Base-by-base conservation (phyloP, 2,888 invertebrate genomes). In the Tineola bisselliella region DNA sequence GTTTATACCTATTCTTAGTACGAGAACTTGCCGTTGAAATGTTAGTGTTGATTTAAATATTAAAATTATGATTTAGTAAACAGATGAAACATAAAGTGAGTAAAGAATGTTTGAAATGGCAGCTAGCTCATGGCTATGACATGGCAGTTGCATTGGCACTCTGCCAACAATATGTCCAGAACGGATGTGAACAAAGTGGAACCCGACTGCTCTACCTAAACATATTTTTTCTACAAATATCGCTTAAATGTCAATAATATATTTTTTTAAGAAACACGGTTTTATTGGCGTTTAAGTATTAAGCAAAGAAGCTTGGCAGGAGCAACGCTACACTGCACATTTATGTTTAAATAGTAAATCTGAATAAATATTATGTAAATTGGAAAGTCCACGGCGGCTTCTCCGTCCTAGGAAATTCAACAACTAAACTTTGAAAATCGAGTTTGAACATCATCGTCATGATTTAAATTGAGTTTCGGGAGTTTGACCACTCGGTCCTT, bases 161-260 rank as follows among this genome's bases (percentile, higher is more conserved):
- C 58, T 58, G 58, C 58, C 83, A 83, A 76, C 74, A 75, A 78
- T 79, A 77, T 77, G 76, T 73, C 76, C 70, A 72, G 71, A 64
- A 33, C 58, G 69, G 70, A 69, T 70, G 68, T 69, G 66, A 70
- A 71, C 78, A 74, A 77, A 76, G 75, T 77, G 33, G 58, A 19
- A 15, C 31, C 33, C 33, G 33, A 56, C 25, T 56, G 56, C 19
- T 58, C 48, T 48, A 43, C 48, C 48, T 15, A 48, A 48, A 48
- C 48, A 48, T 48, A 5, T 48, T 48, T 38, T 38, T 38, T 38
- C 5, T 12, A 38, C 38, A 38, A 38, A 38, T 38, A 38, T 38
- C 25, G 4, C 25, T 4, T 25, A 4, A 4, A 38, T 38, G 38
- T 38, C 38, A 38, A 38, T 38, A 38, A 38, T 38, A 38, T n/a